These are phyloP conservation scores for Diploptera punctata DNA, from an alignment of 2,888 invertebrate genomes.

Conservation along the genomic window DNA sequence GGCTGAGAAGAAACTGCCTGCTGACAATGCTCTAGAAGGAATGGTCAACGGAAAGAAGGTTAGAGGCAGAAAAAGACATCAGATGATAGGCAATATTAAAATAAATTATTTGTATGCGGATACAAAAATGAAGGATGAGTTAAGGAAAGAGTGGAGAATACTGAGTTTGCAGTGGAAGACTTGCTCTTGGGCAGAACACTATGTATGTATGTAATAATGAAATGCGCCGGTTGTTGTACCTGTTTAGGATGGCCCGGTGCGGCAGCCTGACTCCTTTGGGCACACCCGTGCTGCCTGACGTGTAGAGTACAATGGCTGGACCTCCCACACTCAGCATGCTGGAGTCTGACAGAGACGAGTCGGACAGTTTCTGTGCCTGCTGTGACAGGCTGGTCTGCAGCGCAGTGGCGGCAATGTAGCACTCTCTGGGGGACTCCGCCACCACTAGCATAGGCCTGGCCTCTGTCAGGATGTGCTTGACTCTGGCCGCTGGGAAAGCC, in stretches of 20 bases:
- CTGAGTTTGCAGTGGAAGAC: too few relatives aligned
- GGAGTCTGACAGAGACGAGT: conserved; percentile 54
- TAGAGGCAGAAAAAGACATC: too few relatives aligned
- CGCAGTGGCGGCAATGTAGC: conserved; percentile 43
- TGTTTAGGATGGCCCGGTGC: conserved; percentile 79
- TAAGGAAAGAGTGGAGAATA: too few relatives aligned
- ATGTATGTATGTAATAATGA: too few relatives aligned
- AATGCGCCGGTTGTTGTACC: too few relatives aligned
- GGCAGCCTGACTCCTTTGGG: conserved; percentile 88
- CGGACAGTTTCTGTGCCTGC: conserved; percentile 56
- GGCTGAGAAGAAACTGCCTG: too few relatives aligned
- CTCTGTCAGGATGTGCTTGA: conserved; percentile 78
- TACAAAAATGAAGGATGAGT: too few relatives aligned
- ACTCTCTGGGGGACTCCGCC: conserved; percentile 57
- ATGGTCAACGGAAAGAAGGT: too few relatives aligned
- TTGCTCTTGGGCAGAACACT: too few relatives aligned
- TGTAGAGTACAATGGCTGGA: conserved; percentile 76
- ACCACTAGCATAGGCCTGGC: conserved; percentile 73
- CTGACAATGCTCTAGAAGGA: too few relatives aligned
- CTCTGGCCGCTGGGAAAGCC: conserved; percentile 71
- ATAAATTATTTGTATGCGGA: too few relatives aligned
- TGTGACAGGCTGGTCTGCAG: conserved; percentile 61
- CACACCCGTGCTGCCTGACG: conserved; percentile 88
- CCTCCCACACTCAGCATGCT: conserved; percentile 48
- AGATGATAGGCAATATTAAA: too few relatives aligned